A percentile compares a stretch with the other conserved stretches of the same genome.
These are phyloP conservation scores for Cephus cinctus DNA, from an alignment of 1,140 invertebrate genomes.

Conservation along the genomic window DNA sequence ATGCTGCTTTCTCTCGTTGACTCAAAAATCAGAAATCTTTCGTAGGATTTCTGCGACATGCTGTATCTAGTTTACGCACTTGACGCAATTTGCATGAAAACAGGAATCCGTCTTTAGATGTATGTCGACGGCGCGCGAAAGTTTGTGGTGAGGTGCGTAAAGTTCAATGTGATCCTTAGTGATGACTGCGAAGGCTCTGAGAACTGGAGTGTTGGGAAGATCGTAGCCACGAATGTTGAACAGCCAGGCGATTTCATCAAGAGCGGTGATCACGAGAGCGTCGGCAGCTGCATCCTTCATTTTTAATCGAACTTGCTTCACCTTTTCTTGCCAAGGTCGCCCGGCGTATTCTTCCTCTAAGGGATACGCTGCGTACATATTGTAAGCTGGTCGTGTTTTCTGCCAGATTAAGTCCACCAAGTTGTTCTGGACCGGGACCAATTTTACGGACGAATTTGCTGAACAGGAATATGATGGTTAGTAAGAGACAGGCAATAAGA, in stretches of 20 bases:
- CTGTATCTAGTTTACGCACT: slow-evolving; percentile 55
- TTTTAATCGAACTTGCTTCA: slow-evolving; percentile 65
- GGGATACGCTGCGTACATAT: slow-evolving; percentile 55
- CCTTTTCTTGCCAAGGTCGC: slow-evolving; percentile 71
- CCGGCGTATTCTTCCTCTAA: slow-evolving; percentile 63
- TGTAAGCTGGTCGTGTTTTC: slow-evolving; percentile 58
- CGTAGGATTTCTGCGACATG: no score
- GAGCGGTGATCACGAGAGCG: slow-evolving; percentile 80
- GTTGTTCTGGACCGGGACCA: slow-evolving; percentile 71
- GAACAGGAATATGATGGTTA: slow-evolving; percentile 16
- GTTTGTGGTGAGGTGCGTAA: slow-evolving; percentile 63
- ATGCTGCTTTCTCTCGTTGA: no score
- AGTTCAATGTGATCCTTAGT: slow-evolving; percentile 63
- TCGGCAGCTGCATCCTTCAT: slow-evolving; percentile 68
- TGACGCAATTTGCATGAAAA: slow-evolving; percentile 64
- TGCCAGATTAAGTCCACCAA: slow-evolving; percentile 83
- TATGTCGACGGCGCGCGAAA: slow-evolving; percentile 54
- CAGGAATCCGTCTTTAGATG: slow-evolving; percentile 65
- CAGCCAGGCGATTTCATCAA: slow-evolving; percentile 93
- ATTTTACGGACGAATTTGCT: slow-evolving; percentile 55
- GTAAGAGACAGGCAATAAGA: no score
- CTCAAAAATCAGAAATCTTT: no score
- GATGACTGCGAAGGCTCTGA: slow-evolving; percentile 77
- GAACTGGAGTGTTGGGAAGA: slow-evolving; percentile 83
- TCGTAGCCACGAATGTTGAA: slow-evolving; percentile 94